Evolutionary conservation across 2,797 vertebrate genomes (phyloP).

Genomic region (Gephyroberyx darwinii): DNA sequence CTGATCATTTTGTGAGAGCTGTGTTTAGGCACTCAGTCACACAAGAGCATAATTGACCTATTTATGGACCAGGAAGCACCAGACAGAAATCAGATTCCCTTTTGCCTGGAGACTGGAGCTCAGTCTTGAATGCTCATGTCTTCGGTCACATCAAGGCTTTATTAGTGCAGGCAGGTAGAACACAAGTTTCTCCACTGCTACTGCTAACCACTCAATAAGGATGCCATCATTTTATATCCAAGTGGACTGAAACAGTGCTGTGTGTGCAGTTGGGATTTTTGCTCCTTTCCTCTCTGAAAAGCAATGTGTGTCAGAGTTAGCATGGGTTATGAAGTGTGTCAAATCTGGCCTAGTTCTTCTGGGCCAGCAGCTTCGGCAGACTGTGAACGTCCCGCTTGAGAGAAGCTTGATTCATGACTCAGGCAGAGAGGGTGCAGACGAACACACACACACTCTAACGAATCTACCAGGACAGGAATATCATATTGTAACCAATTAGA

Average conservation of each 20-base stretch:
- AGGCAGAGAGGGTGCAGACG: conserved; percentile 51
- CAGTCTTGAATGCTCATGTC: conserved; percentile 13
- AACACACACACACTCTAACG: conserved; percentile 18
- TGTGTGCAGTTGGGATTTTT: conserved; percentile 34
- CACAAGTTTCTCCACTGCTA: conserved; percentile 20
- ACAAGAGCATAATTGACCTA: conserved; percentile 36
- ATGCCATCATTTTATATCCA: conserved; percentile 20
- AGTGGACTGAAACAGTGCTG: conserved; percentile 30
- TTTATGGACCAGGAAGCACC: conserved; percentile 28
- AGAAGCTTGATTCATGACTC: conserved; percentile 73
- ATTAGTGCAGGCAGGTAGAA: conserved; percentile 13
- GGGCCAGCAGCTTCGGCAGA: conserved; percentile 76
- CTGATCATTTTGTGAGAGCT: conserved; percentile 9
- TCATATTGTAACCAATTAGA: conserved; percentile 36
- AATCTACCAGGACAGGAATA: conserved; percentile 17
- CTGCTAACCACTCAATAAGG: conserved; percentile 19
- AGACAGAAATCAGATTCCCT: conserved; percentile 26
- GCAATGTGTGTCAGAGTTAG: conserved; percentile 67
- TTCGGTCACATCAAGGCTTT: conserved; percentile 9
- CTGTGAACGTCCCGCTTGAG: conserved; percentile 69
- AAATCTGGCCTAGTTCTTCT: conserved; percentile 84
- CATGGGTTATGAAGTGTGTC: conserved; percentile 79
- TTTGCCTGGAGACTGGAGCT: conserved; percentile 23
- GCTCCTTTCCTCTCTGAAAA: conserved; percentile 44
- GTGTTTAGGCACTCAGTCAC: conserved; percentile 16